Evolutionary conservation across 2,113 vertebrate species (phyloP).

Genomic region (Nansenia antarctica): DNA sequence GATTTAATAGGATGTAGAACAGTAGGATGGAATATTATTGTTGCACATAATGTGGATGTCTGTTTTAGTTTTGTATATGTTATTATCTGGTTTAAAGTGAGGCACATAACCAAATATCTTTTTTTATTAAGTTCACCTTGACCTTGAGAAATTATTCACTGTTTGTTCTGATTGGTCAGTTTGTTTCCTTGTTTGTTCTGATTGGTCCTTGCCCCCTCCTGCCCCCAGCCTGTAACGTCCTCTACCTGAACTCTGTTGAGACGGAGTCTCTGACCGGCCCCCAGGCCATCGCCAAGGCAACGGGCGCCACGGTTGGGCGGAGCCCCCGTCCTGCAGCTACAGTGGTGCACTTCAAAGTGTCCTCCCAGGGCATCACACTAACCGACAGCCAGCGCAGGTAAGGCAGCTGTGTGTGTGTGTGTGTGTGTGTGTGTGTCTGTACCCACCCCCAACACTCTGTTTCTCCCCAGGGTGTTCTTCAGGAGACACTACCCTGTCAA

Average conservation of each 20-base stretch:
- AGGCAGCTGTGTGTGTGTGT: neutral
- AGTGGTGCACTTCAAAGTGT: conserved; percentile 90
- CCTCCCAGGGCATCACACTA: conserved; percentile 88
- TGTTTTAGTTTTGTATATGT: too few relatives aligned
- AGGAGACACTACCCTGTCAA: conserved; percentile 88
- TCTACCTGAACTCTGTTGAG: conserved; percentile 90
- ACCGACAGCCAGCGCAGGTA: conserved; percentile 91
- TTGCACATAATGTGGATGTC: too few relatives aligned
- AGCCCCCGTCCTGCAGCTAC: conserved; percentile 76
- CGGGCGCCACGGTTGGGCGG: conserved; percentile 76
- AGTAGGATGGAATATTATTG: too few relatives aligned
- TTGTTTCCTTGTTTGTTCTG: neutral
- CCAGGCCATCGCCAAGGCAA: conserved; percentile 86
- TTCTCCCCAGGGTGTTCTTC: conserved; percentile 83
- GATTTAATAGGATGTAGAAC: too few relatives aligned
- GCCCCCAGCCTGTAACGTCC: conserved; percentile 83
- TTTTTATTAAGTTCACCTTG: too few relatives aligned
- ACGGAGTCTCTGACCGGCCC: conserved; percentile 91
- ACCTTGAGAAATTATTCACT: too few relatives aligned
- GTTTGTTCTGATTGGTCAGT: too few relatives aligned
- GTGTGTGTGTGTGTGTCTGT: neutral
- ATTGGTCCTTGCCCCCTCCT: neutral
- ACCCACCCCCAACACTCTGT: too few relatives aligned
- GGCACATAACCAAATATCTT: too few relatives aligned
- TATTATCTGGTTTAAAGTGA: too few relatives aligned